A percentile compares a stretch with the other conserved stretches of the same genome.
These are phyloP conservation scores for Lepidocyrtoides sp. DNA, from an alignment of 2,888 invertebrate genomes.

Conservation along the genomic window DNA sequence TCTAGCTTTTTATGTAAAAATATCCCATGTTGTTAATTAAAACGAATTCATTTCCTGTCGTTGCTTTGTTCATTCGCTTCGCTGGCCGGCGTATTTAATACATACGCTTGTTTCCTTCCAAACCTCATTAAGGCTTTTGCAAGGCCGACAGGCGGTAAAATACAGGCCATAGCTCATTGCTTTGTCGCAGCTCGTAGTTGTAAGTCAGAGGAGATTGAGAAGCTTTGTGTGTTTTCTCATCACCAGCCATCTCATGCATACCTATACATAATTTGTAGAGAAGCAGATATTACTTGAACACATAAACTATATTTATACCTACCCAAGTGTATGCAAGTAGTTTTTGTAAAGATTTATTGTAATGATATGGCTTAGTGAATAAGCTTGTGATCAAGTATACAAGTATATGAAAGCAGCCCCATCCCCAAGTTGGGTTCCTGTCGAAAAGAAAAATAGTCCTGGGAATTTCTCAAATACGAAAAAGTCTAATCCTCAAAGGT, in stretches of 20 bases:
- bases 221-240: too few species aligned
- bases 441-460: neutral
- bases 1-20: too few species aligned
- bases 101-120: too few species aligned
- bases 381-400: too few species aligned
- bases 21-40: constrained; percentile 5
- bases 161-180: too few species aligned
- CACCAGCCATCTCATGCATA: too few species aligned
- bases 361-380: neutral
- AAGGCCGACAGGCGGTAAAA: too few species aligned
- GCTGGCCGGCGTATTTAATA: neutral
- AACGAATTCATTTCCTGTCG: neutral
- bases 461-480: neutral
- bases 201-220: too few species aligned
- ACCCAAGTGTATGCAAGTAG: neutral
- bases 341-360: neutral
- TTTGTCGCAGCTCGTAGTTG: too few species aligned
- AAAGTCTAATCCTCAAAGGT: neutral
- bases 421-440: neutral
- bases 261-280: too few species aligned
- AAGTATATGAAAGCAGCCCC: neutral
- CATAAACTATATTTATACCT: neutral
- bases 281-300: neutral
- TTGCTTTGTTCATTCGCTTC: too few species aligned
- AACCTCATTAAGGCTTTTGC: too few species aligned